These are phyloP conservation scores for Arge pagana DNA, from an alignment of 2,888 invertebrate genomes.

Conservation along the genomic window DNA sequence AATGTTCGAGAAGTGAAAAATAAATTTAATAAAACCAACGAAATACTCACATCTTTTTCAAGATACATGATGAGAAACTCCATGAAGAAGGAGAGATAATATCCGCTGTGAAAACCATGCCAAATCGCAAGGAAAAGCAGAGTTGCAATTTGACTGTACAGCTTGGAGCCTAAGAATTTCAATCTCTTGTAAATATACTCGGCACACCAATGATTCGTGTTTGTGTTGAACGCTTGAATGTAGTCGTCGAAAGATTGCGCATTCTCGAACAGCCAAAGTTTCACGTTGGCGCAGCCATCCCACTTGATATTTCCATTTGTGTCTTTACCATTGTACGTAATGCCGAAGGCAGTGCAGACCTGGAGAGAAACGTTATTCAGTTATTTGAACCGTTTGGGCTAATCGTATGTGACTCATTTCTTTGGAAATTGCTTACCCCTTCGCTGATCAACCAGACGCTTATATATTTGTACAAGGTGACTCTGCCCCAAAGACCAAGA, in stretches of 20 bases:
- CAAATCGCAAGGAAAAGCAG: constrained; percentile 89
- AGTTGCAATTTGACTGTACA: constrained; percentile 80
- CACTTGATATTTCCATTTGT: constrained; percentile 69
- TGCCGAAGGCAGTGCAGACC: constrained; percentile 66
- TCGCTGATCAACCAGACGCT: constrained; percentile 92
- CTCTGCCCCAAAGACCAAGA: constrained; percentile 83
- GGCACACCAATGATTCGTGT: constrained; percentile 93
- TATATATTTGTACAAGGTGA: constrained; percentile 88
- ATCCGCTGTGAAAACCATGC: constrained; percentile 95
- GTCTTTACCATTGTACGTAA: constrained; percentile 80
- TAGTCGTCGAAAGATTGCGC: constrained; percentile 85
- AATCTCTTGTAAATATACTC: constrained; percentile 94
- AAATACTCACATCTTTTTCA: constrained; percentile 82
- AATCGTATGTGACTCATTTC: not conserved
- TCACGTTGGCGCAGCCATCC: constrained; percentile 91
- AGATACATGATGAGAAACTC: constrained; percentile 87
- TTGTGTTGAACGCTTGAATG: constrained; percentile 91
- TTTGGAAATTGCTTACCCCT: constrained; percentile 61
- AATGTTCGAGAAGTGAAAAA: no score
- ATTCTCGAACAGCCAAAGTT: constrained; percentile 79
- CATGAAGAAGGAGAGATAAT: constrained; percentile 89
- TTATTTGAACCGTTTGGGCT: no score
- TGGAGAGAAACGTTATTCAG: no score
- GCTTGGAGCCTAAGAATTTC: constrained; percentile 75
- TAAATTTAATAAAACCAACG: no score